These are phyloP conservation scores for Stegodyphus mimosarum DNA, from an alignment of 1,140 invertebrate species.

Conservation along the genomic window DNA sequence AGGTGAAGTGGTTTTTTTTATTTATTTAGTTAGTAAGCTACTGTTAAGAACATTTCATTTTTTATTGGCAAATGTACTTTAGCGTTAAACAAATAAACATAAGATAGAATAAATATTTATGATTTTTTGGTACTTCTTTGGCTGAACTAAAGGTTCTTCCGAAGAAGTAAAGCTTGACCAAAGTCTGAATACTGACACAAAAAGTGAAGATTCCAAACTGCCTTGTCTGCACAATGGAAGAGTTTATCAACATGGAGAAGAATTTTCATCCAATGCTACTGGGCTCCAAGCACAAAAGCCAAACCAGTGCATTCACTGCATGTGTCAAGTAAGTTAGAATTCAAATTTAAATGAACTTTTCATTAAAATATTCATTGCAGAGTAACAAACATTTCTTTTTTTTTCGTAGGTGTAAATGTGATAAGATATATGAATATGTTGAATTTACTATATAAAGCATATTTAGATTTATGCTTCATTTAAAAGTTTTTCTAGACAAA, in stretches of 20 bases:
- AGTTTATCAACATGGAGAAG: conserved; percentile 63
- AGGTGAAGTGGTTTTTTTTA: no score
- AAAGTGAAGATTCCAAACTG: neutral
- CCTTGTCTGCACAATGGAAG: conserved; percentile 65
- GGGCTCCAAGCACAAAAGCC: conserved; percentile 62
- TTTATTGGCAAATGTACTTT: neutral
- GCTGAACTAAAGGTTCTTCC: neutral
- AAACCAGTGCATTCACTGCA: conserved; percentile 65
- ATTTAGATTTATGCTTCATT: no score
- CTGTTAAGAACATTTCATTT: neutral
- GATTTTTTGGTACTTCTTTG: neutral
- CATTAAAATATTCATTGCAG: no score
- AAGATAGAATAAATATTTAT: neutral
- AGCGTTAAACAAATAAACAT: neutral
- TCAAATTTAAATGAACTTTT: no score
- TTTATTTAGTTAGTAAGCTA: no score
- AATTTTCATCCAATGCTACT: conserved; percentile 64
- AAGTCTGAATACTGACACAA: neutral
- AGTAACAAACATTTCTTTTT: no score
- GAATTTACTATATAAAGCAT: no score
- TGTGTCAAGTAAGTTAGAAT: conserved; percentile 63
- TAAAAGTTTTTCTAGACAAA: no score
- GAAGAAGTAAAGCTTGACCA: neutral
- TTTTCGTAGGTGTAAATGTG: no score
- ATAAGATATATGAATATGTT: no score